Percentiles rank a stretch among this genome's conserved stretches.
phyloP scores from a whole-genome alignment of 2,888 invertebrate species.

The Sphaerophoria taeniata region DNA sequence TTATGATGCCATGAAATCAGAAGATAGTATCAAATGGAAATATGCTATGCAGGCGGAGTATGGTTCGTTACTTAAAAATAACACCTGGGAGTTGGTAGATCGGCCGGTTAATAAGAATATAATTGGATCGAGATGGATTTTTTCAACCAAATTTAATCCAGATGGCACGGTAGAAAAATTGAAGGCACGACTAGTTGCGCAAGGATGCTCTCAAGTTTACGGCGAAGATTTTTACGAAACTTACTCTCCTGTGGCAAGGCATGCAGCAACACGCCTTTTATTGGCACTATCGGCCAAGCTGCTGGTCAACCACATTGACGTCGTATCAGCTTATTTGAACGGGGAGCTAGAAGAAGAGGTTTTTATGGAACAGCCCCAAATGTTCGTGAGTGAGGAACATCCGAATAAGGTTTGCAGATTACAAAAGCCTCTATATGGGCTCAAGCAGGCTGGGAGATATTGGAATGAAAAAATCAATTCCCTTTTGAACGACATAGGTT shows the following conservation, averaged over 20 bases:
- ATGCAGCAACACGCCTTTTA: slow-evolving; percentile 59
- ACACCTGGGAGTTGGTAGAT: slow-evolving; percentile 65
- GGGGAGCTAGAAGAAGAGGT: slow-evolving; percentile 61
- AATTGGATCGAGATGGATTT: slow-evolving; percentile 9
- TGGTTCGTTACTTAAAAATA: neutral
- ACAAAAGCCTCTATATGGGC: slow-evolving; percentile 64
- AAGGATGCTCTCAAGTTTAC: slow-evolving; percentile 4
- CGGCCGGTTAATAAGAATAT: slow-evolving; percentile 30
- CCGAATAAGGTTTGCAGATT: slow-evolving; percentile 61
- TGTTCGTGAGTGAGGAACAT: slow-evolving; percentile 30
- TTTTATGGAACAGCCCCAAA: slow-evolving; percentile 58
- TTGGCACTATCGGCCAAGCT: slow-evolving; percentile 58
- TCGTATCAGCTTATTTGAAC: slow-evolving; percentile 61
- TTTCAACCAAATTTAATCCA: slow-evolving; percentile 43
- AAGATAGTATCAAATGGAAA: neutral
- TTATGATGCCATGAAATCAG: neutral
- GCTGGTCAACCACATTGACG: slow-evolving; percentile 49
- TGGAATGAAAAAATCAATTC: slow-evolving; percentile 57
- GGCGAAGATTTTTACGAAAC: neutral
- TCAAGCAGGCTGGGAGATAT: slow-evolving; percentile 68
- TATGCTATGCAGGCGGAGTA: too few species aligned
- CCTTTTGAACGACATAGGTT: slow-evolving; percentile 9
- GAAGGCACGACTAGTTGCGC: slow-evolving; percentile 8
- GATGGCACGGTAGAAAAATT: neutral
- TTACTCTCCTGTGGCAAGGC: slow-evolving; percentile 51